Base-by-base conservation (phyloP, 1,140 invertebrate species). In the Psilanteris sp. region DNA sequence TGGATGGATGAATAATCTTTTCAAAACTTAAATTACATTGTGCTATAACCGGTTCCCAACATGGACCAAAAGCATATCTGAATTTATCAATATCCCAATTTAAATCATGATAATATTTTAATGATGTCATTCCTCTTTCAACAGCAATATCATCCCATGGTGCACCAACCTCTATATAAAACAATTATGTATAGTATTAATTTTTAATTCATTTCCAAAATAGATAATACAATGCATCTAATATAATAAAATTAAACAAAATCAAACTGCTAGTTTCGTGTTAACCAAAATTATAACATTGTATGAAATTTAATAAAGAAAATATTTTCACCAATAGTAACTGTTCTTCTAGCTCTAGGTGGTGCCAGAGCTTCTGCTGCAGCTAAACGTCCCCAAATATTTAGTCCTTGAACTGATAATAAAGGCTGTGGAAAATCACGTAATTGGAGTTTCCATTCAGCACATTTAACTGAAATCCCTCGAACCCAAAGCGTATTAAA, bases 51-150 rank as follows among this genome's bases (percentile, higher is more conserved):
- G 98, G 97, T 82, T 99, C 98, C 98, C 98, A 99, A 87, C 97
- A 99, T 0, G 97, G 96, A 0, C 98, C 98, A 87, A 99, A 98
- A 0, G 97, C 96, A 81, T 97, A 95, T 79, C 93, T 94, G 77
- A 94, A 96, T 67, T 93, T 92, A 41, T 95, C 92, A 66, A 97
- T 92, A 79, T 97, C 96, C 90, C 95, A 97, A 84, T 96, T 97
- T n/a, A 99, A 91, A 88, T 99, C 98, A 85, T 99, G 97, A 87
- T 98, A 99, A 88, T 97, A 98, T 85, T 99, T 99, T 0, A 98
- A 89, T 0, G 96, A 92, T 9, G 96, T 96, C 94, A 99, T 97
- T 78, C 95, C 96, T 43, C 96, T 89, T 79, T 95, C 93, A 0
- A 96, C 90, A 2, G 91, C 89, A 43, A 92, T 89, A 26, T 91